phyloP scores from a whole-genome alignment of 2,888 invertebrate genomes.

The Drosophila flavopinicola region DNA sequence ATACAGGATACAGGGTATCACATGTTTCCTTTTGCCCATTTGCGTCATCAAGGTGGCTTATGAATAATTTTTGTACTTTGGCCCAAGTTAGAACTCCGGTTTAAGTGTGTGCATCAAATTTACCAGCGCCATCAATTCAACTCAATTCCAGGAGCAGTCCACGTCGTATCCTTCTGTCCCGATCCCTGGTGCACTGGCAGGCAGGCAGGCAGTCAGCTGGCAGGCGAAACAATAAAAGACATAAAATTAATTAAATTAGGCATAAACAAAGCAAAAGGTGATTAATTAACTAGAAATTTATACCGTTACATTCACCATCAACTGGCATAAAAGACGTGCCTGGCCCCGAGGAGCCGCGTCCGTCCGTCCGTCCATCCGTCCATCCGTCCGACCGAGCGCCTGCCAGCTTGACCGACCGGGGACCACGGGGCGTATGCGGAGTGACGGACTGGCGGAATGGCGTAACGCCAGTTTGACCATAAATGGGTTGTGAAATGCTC shows the following conservation, averaged over 20 bases:
- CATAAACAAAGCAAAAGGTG: conserved; percentile 70
- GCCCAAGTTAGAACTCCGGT: conserved; percentile 1
- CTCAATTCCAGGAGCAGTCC: background rate
- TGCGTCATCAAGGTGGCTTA: conserved; percentile 5
- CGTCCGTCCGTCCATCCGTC: too few relatives aligned
- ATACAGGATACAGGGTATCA: background rate
- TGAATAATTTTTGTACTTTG: conserved; percentile 7
- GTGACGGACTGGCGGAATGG: background rate
- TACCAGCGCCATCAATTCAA: conserved; percentile 16
- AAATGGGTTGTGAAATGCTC: conserved; percentile 30
- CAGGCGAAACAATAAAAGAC: conserved; percentile 59
- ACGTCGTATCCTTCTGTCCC: background rate
- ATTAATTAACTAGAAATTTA: conserved; percentile 69
- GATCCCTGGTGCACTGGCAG: conserved; percentile 4
- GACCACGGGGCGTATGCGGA: background rate
- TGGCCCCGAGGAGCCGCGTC: conserved; percentile 10
- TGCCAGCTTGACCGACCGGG: background rate
- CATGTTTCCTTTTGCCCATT: background rate
- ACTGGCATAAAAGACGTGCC: conserved; percentile 53
- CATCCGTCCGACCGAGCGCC: background rate
- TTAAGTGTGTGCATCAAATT: conserved; percentile 15
- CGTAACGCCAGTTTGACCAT: conserved; percentile 19
- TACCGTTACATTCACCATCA: conserved; percentile 50
- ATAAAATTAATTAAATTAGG: conserved; percentile 70
- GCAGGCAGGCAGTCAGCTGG: background rate